Base-by-base conservation (phyloP, 2,888 invertebrate genomes). In the Drosophila mayaguana region DNA sequence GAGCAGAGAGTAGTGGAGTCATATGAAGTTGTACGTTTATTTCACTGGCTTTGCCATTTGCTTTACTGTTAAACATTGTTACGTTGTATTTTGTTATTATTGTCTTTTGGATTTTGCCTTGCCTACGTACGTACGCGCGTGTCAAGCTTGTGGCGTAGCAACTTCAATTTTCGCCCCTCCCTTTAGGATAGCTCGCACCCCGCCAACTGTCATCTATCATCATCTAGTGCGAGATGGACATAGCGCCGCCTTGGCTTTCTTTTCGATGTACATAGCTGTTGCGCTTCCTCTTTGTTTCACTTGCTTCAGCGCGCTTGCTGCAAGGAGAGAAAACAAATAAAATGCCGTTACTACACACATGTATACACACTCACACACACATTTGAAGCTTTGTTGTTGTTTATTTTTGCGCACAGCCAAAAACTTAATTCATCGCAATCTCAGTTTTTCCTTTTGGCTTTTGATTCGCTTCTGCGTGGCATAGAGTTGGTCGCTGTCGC, bases 351-450 rank as follows among this genome's bases (percentile, higher is more conserved):
- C 76, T 63, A 65, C 60, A 40, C 42, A 64, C 57, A 72, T 28
- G 57, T 45, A 22, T 18, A 46, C 32, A 64, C 56, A 50, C 22
- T 8, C 28, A 28, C 28, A 2, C 28, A 28, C 8, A 28, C 28
- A 28, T 43, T 61, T 56, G 12, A 60, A 64, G 57, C 71, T 72
- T 64, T 68, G 66, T 36, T 36, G 63, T 42, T 46, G 61, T 48
- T 63, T n/a, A 36, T 53, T 73, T 72, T 71, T 69, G 75, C 70
- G 75, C 75, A 65, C 77, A 69, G 68, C 61, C 80, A 75, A 80
- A 73, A 84, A 81, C 70, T 88, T 86, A 88, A 88, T 88, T 88
- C 83, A 82, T 75, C 70, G 78, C 81, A 80, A 76, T 77, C 71
- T 68, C 68, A 81, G 83, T 80, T 84, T 82, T 82, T 82, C 57